Evolutionary conservation across 2,113 vertebrate genomes (phyloP), one percentile per base, ranked within the genome.

Genomic region (Apteryx mantelli): DNA sequence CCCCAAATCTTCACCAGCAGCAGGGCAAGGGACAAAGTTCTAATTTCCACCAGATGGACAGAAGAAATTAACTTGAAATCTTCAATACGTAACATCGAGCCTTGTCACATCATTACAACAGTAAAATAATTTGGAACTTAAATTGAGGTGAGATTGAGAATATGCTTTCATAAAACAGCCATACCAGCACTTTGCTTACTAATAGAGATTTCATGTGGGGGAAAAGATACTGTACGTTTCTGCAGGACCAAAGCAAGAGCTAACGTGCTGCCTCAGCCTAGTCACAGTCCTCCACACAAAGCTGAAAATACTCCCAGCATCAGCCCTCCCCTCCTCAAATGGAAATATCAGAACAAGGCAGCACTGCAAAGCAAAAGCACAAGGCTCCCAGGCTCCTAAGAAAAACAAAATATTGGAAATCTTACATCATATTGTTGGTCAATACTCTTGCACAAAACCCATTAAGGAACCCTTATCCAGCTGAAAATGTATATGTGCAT

Each of bases 171-270:
- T 26, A 66, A 16, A 83, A 53, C 0, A 0, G 48, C n/a, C 26
- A 4, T 46, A 20, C 36, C 34, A 68, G 74, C 2, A 7, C 24
- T 1, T 3, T 4, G 7, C 80, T 77, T 40, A 75, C 32, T n/a
- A 32, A 34, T 17, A 48, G 22, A 42, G 6, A 32, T 1, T 2
- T 3, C 1, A 4, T 0, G 3, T 4, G 13, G 38, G 1, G 11
- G 63, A 56, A 44, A 30, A 63, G 24, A 82, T 21, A 6, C 18
- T 0, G 0, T 0, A 0, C 7, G 6, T 34, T 70, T 84, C 42
- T 64, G 69, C 2, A 1, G 60, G 69, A 82, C 21, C 81, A 69
- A 65, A 60, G 56, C 42, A 85, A 87, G 73, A 78, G 24, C 48
- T 8, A 56, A 20, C 6, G 28, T 85, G 42, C 25, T 14, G 76